A percentile compares a stretch with the other conserved stretches of the same genome.
phyloP scores from a whole-genome alignment of 2,888 invertebrate species.

The Cabera pusaria region DNA sequence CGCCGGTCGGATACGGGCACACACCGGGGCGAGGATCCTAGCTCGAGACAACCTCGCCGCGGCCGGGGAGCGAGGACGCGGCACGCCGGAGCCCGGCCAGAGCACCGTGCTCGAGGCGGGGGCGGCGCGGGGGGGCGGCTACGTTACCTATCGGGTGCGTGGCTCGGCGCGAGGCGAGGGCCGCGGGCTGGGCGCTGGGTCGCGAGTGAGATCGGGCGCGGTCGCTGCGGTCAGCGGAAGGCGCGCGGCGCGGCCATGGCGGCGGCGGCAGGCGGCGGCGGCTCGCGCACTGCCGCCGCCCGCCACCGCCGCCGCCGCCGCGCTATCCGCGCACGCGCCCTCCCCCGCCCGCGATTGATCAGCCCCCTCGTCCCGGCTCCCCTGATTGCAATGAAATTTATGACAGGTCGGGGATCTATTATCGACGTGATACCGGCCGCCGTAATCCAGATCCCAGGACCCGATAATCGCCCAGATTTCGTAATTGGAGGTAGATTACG shows the following conservation, averaged over 20 bases:
- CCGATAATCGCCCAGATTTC: constrained; percentile 52
- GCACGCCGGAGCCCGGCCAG: constrained; percentile 43
- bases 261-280: constrained; percentile 72
- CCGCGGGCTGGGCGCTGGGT: constrained; percentile 40
- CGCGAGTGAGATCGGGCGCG: constrained; percentile 48
- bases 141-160: constrained; percentile 57
- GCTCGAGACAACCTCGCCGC: too few relatives aligned
- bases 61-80: constrained; percentile 37
- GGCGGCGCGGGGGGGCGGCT: constrained; percentile 33
- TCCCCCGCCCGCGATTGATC: constrained; percentile 29
- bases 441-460: constrained; percentile 43
- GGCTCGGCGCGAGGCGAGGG: constrained; percentile 38
- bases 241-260: constrained; percentile 73
- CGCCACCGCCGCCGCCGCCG: constrained; percentile 27
- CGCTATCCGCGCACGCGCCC: constrained; percentile 37
- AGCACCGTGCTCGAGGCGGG: constrained; percentile 45
- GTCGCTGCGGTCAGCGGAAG: constrained; percentile 62
- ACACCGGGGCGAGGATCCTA: constrained; percentile 46
- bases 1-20: constrained; percentile 53
- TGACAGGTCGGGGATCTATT: constrained; percentile 77
- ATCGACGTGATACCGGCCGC: constrained; percentile 63
- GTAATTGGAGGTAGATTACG: constrained; percentile 23
- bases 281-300: constrained; percentile 67
- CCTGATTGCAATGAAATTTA: constrained; percentile 79
- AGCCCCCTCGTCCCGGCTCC: constrained; percentile 71